Percentiles rank a stretch among this genome's conserved stretches.
Conservation (phyloP, 1,140 invertebrate genomes). For the Sycophila sp. region DNA sequence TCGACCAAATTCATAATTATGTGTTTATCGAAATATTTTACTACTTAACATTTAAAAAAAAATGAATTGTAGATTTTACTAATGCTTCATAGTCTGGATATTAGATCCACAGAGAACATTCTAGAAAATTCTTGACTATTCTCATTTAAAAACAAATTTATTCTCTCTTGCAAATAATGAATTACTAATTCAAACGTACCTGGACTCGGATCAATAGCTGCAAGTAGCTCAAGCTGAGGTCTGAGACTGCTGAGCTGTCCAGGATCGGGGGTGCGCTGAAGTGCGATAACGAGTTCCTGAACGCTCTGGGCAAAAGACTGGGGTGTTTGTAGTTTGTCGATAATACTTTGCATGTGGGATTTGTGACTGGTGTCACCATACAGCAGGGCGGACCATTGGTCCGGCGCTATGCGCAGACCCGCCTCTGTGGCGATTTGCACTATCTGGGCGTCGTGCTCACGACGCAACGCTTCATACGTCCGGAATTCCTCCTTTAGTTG, state of each 20-base stretch:
- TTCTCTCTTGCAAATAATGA: too few relatives aligned
- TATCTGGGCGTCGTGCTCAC: constrained; percentile 98
- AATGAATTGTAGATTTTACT: too few relatives aligned
- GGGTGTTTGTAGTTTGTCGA: constrained; percentile 92
- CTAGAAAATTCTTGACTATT: neutral
- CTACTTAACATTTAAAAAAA: too few relatives aligned
- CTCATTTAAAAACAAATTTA: too few relatives aligned
- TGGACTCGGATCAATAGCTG: constrained; percentile 84
- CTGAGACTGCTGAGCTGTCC: constrained; percentile 82
- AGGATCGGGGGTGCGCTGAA: constrained; percentile 91
- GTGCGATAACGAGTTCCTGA: constrained; percentile 90
- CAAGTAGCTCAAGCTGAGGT: constrained; percentile 84
- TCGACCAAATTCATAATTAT: too few relatives aligned
- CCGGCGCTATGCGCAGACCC: constrained; percentile 94
- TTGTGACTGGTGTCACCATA: constrained; percentile 96
- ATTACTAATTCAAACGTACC: too few relatives aligned
- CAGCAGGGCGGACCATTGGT: constrained; percentile 96
- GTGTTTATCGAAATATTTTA: too few relatives aligned
- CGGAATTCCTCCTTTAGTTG: constrained; percentile 98
- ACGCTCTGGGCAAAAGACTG: constrained; percentile 90
- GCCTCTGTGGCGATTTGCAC: constrained; percentile 98
- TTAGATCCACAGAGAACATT: neutral
- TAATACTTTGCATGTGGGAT: constrained; percentile 99
- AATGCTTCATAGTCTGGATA: too few relatives aligned
- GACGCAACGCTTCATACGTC: constrained; percentile 89